Evolutionary conservation across 1,140 invertebrate species (phyloP), one percentile per base, ranked within the genome.

Genomic region (Lutraria rhynchaena): DNA sequence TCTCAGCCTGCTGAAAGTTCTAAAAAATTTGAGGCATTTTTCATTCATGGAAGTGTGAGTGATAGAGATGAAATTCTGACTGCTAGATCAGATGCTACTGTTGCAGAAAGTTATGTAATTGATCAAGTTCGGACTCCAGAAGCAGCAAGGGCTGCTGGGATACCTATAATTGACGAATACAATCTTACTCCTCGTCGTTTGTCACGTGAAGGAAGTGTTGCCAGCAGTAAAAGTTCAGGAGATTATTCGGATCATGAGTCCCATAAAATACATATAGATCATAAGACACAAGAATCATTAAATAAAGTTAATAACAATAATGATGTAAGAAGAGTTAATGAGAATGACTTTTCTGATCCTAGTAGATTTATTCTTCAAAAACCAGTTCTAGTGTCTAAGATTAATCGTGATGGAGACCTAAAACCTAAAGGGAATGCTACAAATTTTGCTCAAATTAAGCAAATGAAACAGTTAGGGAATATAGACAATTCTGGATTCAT

Each of bases 171-270:
- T 19, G 69, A 60, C 19, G 80, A 86, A 0, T 35, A 55, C n/a
- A 73, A 81, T 44, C 13, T 60, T 0, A 51, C 41, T 9, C 58
- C 58, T 19, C 81, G 53, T 9, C 51, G 78, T n/a, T 81, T 75
- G 2, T 90, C 89, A 17, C 81, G 88, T 24, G 88, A 89, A 67
- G 88, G 89, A 31, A 89, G 89, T 53, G 83, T 89, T 41, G 84
- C 86, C 3, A 89, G 88, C 65, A 87, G 84, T 67, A 81, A 87
- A 37, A 91, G 90, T 73, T 91, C 90, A 7, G 87, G 89, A n/a
- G 90, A 91, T 29, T 90, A 87, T 63, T 91, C 90, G 0, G 90
- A 92, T 70, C 90, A 90, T 53, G 91, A 92, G 76, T 90, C 90
- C 17, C 88, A 88, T 37, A 92, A 92, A 82, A 90, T 92, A 67